Base-by-base conservation (phyloP, 2,113 vertebrate species). In the Sylvilagus bachmani region DNA sequence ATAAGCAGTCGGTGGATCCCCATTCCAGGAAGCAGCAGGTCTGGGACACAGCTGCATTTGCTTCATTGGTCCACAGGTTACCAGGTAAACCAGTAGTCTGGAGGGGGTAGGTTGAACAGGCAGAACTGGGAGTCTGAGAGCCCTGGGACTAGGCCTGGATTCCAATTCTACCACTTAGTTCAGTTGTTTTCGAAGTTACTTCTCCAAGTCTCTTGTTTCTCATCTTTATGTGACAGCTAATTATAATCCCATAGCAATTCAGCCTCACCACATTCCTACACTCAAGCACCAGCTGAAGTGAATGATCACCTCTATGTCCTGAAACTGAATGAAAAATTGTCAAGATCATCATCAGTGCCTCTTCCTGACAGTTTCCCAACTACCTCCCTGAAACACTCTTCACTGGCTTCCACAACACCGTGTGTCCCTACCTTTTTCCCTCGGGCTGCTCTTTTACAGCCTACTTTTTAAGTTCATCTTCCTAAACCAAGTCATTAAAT, bases 151-250 rank as follows among this genome's bases (percentile, higher is more conserved):
- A 80, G 49, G 62, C 79, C 83, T 86, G 19, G 55, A 88, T 62
- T 94, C 75, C 38, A 70, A 21, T 84, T 67, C 74, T 73, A 74
- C 38, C 38, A 62, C 33, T 55, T 66, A 44, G 75, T 17, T 89
- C 19, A 93, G 12, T 22, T 91, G 55, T 69, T 95, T 80, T 31
- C 55, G 61, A 93, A 79, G 67, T 84, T 55, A 74, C n/a, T 49
- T 96, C 36, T 80, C 77, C 19, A 58, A 49, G 73, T 36, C 51
- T 90, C 85, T 58, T 83, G 87, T 24, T 70, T 51, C 53, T 89
- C 88, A 89, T 75, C 53, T 69, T 49, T 55, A 67, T 91, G 67
- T 19, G 33, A 5, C 25, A 36, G 71, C 85, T 17, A 73, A 79
- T 51, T 81, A 31, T 19, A 80, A 6, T 51, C 24, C 66, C n/a